phyloP scores from a whole-genome alignment of 2,113 vertebrate species.

The Reinhardtius hippoglossoides region DNA sequence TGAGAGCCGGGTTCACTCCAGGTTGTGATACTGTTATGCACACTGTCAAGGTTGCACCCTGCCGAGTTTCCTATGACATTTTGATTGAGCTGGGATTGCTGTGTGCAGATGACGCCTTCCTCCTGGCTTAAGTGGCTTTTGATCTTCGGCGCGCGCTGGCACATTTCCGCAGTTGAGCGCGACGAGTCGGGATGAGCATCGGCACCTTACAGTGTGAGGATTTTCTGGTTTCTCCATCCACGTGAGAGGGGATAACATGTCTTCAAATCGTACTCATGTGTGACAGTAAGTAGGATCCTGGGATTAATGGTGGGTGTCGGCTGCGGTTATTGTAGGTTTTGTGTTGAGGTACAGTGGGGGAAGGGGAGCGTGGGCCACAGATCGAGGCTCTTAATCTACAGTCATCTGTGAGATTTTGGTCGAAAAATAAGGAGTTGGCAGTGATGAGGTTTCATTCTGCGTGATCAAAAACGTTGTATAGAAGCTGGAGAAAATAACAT shows the following conservation, averaged over 20 bases:
- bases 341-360: slow-evolving; percentile 22
- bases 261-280: slow-evolving; percentile 53
- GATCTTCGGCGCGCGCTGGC: not conserved
- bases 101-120: slow-evolving; percentile 28
- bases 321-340: slow-evolving; percentile 50
- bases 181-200: slow-evolving; percentile 12
- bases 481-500: slow-evolving; percentile 21
- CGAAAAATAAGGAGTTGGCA: not conserved
- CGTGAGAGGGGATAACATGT: slow-evolving; percentile 46
- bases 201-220: slow-evolving; percentile 13
- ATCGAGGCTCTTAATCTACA: slow-evolving; percentile 7
- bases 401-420: slow-evolving; percentile 12
- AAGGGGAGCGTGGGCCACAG: slow-evolving; percentile 7
- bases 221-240: slow-evolving; percentile 18
- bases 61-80: not conserved
- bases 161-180: not conserved
- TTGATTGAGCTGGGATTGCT: slow-evolving; percentile 3
- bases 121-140: slow-evolving; percentile 16
- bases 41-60: not conserved
- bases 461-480: not conserved
- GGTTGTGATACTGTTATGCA: not conserved
- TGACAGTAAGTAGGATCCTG: slow-evolving; percentile 63
- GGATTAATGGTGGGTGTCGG: slow-evolving; percentile 59
- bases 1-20: not conserved
- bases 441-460: not conserved